Conservation (phyloP, 2,888 invertebrate species). For the Drosophila cognata region DNA sequence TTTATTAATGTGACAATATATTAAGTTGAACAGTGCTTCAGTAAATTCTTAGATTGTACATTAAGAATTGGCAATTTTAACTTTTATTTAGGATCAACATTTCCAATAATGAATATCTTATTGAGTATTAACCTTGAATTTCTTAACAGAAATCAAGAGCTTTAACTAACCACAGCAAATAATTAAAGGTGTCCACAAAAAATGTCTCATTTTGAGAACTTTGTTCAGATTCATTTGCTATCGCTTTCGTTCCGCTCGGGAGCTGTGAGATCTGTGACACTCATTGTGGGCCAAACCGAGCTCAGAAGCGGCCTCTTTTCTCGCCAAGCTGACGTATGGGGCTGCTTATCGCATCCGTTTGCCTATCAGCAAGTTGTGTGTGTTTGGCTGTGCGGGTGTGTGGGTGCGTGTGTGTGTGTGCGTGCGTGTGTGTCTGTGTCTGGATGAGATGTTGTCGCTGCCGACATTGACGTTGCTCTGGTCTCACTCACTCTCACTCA, state of each 20-base stretch:
- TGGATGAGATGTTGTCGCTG: conserved; percentile 24
- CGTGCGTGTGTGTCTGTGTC: neutral
- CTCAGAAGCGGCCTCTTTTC: conserved; percentile 15
- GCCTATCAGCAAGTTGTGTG: conserved; percentile 28
- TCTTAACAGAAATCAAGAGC: neutral
- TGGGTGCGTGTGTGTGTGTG: neutral
- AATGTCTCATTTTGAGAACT: neutral
- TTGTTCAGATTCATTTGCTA: conserved; percentile 1
- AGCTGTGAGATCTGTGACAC: conserved; percentile 30
- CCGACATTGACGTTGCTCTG: conserved; percentile 26
- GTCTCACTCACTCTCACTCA: conserved; percentile 38
- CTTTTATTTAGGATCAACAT: neutral
- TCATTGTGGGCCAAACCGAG: conserved; percentile 6
- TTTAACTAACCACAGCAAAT: too few species aligned
- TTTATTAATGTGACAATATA: neutral
- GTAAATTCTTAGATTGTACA: too few species aligned
- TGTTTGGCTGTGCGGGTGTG: conserved; percentile 4
- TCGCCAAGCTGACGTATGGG: conserved; percentile 19
- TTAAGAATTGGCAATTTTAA: too few species aligned
- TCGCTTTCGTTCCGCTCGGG: conserved; percentile 1
- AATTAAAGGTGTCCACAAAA: neutral
- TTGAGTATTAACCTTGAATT: neutral
- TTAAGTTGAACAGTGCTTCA: neutral
- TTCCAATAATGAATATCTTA: neutral
- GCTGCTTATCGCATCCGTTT: conserved; percentile 47